A percentile compares a stretch with the other conserved stretches of the same genome.
These are phyloP conservation scores for Candoia aspera DNA, from an alignment of 2,113 vertebrate species.

Conservation along the genomic window DNA sequence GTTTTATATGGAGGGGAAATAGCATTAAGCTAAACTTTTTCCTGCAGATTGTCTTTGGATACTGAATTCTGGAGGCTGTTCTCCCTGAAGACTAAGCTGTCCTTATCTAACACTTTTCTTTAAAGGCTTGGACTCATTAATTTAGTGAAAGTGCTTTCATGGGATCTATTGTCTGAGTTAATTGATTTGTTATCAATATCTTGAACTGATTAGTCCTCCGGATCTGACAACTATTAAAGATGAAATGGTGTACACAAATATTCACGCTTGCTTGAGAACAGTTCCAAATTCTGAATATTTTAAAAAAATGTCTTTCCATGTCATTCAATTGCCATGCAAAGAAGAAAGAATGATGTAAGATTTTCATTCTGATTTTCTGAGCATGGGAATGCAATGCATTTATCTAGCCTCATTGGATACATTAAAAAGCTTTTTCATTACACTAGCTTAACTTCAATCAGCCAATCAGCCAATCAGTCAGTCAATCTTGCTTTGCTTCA, in stretches of 20 bases:
- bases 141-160: conserved; percentile 71
- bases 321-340: conserved; percentile 38
- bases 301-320: conserved; percentile 50
- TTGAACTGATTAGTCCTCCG: conserved; percentile 67
- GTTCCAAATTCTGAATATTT: conserved; percentile 65
- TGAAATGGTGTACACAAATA: conserved; percentile 27
- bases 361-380: conserved; percentile 51
- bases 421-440: conserved; percentile 12
- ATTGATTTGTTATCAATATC: conserved; percentile 75
- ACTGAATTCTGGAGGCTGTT: conserved; percentile 45
- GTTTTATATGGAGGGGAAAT: conserved; percentile 40
- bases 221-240: conserved; percentile 59
- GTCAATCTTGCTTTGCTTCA: background rate
- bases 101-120: conserved; percentile 68
- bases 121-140: conserved; percentile 71
- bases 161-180: conserved; percentile 69
- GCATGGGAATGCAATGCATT: background rate
- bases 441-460: conserved; percentile 38
- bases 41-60: conserved; percentile 58
- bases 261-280: conserved; percentile 45
- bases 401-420: conserved; percentile 8
- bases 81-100: conserved; percentile 64
- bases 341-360: conserved; percentile 32
- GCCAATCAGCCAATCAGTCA: background rate
- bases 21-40: conserved; percentile 42